phyloP scores from a whole-genome alignment of 1,140 invertebrate species.

The Sitodiplosis mosellana region DNA sequence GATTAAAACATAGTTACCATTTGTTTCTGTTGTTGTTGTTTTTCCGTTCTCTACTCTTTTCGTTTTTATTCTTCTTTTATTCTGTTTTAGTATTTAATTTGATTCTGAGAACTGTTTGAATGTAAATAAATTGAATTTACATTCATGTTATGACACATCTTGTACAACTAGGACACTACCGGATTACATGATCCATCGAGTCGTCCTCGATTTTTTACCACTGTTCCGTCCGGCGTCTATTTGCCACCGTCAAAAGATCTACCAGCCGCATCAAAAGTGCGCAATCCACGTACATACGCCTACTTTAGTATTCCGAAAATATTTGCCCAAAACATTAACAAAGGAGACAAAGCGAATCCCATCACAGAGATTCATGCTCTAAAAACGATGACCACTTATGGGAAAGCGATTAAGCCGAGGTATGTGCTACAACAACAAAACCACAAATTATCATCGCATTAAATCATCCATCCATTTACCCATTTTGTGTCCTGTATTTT shows the following conservation, averaged over 20 bases:
- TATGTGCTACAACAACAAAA: background rate
- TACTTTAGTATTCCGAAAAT: conserved; percentile 1
- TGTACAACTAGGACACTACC: background rate
- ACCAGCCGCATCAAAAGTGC: conserved; percentile 29
- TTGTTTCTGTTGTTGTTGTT: too few relatives aligned
- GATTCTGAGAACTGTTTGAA: background rate
- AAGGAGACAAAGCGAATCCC: background rate
- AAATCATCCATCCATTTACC: too few relatives aligned
- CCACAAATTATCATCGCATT: background rate
- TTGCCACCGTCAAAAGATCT: conserved; percentile 55
- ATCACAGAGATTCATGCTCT: background rate
- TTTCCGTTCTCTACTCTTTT: too few relatives aligned
- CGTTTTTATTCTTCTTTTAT: too few relatives aligned
- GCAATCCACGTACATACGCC: background rate
- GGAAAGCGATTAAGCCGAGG: background rate
- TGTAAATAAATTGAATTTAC: background rate
- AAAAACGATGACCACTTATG: background rate
- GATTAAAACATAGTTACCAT: too few relatives aligned
- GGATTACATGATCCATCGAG: conserved; percentile 3
- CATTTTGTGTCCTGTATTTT: too few relatives aligned
- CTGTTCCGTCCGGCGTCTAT: conserved; percentile 57
- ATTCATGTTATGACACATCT: background rate
- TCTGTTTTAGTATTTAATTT: background rate
- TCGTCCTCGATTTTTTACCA: conserved; percentile 50
- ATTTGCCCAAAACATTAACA: background rate